Percentiles rank a stretch among this genome's conserved stretches.
Conservation (phyloP, 1,140 invertebrate species). For the Potamilus streckersoni region DNA sequence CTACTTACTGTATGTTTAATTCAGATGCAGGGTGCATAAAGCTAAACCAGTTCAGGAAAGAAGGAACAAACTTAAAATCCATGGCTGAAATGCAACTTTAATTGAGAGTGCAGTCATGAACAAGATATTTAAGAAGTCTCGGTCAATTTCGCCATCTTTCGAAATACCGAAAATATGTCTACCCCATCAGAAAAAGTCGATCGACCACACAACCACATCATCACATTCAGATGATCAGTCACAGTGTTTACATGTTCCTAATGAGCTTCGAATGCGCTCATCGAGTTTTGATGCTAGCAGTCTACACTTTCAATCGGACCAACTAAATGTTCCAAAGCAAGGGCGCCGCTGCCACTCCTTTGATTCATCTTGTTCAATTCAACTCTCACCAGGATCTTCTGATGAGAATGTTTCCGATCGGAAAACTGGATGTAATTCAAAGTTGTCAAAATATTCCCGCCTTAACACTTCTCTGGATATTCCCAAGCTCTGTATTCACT, state of each 20-base stretch:
- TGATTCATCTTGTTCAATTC: conserved; percentile 44
- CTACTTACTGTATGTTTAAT: too few relatives aligned
- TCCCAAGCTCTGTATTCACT: conserved; percentile 61
- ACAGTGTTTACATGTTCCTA: conserved; percentile 39
- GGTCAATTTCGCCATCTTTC: conserved; percentile 50
- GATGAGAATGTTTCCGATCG: conserved; percentile 51
- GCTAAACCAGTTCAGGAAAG: too few relatives aligned
- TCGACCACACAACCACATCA: conserved; percentile 35
- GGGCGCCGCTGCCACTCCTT: conserved; percentile 40
- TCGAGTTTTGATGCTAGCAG: conserved; percentile 57
- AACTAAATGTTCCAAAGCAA: conserved; percentile 40
- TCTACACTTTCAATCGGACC: conserved; percentile 36
- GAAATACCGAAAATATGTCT: conserved; percentile 59
- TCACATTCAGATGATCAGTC: conserved; percentile 14
- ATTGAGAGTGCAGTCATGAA: conserved; percentile 13
- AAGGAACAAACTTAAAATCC: too few relatives aligned
- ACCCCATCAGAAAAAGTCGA: conserved; percentile 45
- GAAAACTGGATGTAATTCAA: conserved; percentile 32
- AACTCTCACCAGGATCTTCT: conserved; percentile 31
- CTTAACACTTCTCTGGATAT: conserved; percentile 55
- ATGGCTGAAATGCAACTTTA: too few relatives aligned
- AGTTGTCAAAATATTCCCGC: conserved; percentile 42
- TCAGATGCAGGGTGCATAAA: too few relatives aligned
- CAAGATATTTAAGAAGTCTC: conserved; percentile 52
- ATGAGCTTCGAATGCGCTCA: conserved; percentile 46